Base-by-base conservation (phyloP, 1,140 invertebrate species). In the Monochamus saltuarius region DNA sequence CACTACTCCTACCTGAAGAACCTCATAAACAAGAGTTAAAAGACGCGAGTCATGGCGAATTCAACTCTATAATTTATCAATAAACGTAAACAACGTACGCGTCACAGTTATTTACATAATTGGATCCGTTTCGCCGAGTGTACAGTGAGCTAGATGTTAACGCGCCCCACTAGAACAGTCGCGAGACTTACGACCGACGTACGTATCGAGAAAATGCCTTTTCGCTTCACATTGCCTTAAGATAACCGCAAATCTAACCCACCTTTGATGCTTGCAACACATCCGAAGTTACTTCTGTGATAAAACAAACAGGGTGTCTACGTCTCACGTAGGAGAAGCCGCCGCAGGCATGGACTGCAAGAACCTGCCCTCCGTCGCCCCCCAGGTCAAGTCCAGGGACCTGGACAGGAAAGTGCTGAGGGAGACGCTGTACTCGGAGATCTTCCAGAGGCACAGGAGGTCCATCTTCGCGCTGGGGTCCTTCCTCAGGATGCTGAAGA, bases 391-490 rank as follows among this genome's bases (percentile, higher is more conserved):
- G 35, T 60, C 65, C 37, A 65, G 63, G 34, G 66, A 70, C 29
- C 45, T 75, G 35, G 87, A 89, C 65, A 80, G 88, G 63, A 87
- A 89, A 66, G 84, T 89, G 52, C 78, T 90, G 52, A 79, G 88
- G 61, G 88, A 90, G 69, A 88, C 88, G 56, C 77, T 91, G 58
- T 91, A 91, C 71, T 87, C 89, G 73, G 89, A 89, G 68, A 91
- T 91, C 64, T 89, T 91, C 75, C 85, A 89, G 78, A 83, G 87
- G 62, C 88, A 90, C 77, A 82, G 88, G 51, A 83, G 88, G 72
- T 89, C 88, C 16, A 90, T 91, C 71, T 86, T 90, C 71, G 88
- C 89, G 36, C 80, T 90, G 50, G 88, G 88, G 35, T 90, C 88
- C 50, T 90, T 91, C 73, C 81, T 91, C 39, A 83, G 89, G 58